Conservation (phyloP, 2,888 invertebrate genomes). For the Corythucha ciliata region DNA sequence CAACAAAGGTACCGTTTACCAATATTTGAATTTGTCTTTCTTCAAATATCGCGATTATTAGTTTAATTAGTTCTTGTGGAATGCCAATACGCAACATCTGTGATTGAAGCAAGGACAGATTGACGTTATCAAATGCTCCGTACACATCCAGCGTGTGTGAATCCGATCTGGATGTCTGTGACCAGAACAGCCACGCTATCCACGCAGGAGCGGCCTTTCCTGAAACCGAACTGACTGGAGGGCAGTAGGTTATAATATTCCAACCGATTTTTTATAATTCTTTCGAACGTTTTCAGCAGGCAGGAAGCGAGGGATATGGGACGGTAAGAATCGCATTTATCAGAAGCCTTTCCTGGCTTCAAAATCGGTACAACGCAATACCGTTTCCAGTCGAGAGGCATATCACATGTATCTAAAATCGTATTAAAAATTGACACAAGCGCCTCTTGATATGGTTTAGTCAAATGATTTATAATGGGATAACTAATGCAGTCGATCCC, state of each 20-base stretch:
- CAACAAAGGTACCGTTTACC: conserved; percentile 1
- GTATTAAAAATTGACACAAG: too few species aligned
- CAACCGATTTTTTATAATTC: conserved; percentile 21
- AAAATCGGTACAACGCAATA: conserved; percentile 15
- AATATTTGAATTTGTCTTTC: conserved; percentile 6
- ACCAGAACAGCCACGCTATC: conserved; percentile 14
- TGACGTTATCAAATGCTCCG: conserved; percentile 23
- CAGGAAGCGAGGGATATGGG: conserved; percentile 25
- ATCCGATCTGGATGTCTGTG: conserved; percentile 8
- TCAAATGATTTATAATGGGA: conserved; percentile 15
- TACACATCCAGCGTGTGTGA: conserved; percentile 21
- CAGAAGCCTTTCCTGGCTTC: conserved; percentile 22
- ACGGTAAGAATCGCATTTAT: conserved; percentile 20
- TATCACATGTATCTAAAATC: background rate
- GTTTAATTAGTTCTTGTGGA: conserved; percentile 2
- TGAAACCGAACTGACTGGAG: conserved; percentile 20
- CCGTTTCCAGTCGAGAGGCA: conserved; percentile 16
- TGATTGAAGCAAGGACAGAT: conserved; percentile 7
- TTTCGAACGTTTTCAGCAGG: conserved; percentile 23
- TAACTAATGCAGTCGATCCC: conserved; percentile 21
- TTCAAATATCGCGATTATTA: background rate
- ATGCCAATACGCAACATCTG: background rate
- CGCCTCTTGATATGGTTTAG: too few species aligned
- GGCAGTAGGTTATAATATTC: conserved; percentile 21
- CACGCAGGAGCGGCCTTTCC: conserved; percentile 15